Evolutionary conservation across 2,113 vertebrate genomes (phyloP), one percentile per base, ranked within the genome.

Genomic region (Propithecus coquereli): DNA sequence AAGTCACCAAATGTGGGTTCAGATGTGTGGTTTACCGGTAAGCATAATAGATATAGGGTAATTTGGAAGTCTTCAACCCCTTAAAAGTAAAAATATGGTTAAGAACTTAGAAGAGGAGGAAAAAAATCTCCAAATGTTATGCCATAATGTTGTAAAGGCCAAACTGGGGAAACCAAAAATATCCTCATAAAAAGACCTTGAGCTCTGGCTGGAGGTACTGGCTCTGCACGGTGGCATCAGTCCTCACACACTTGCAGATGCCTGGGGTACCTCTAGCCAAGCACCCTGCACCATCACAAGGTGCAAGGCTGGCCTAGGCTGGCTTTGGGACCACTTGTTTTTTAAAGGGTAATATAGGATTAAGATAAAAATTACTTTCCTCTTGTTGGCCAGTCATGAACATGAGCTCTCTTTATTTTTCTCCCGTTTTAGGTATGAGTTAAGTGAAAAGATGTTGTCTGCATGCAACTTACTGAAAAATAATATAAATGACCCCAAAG

Each of bases 381-480:
- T 80, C 74, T 50, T 73, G 1, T 79, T 79, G 25, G 12, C 50
- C 68, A 84, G 12, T 66, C 12, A 22, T 63, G 61, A 61, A 25
- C 25, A 3, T 92, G 47, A 95, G 5, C 87, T 90, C 47, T 45
- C 79, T 90, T 74, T 5, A 82, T 32, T 92, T 77, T 3, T 6
- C 0, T 11, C n/a, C 76, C 18, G 16, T 81, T 82, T 96, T 96
- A 99, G 99, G 97, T 99, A 99, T 0, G 99, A 99, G 97, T 97
- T 99, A 61, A 99, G 99, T 98, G 99, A 99, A 98, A 99, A 99
- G 98, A 99, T 99, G 99, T 20, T 99, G 90, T 99, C 99, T 65
- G 99, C 99, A 0, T 99, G 99, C 97, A 98, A 97, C 94, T 90
- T 99, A 90, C 98, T 99, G 94, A 99, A 98, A 98, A 98, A 97